phyloP scores from a whole-genome alignment of 2,113 vertebrate species.

The Corythoichthys intestinalis region DNA sequence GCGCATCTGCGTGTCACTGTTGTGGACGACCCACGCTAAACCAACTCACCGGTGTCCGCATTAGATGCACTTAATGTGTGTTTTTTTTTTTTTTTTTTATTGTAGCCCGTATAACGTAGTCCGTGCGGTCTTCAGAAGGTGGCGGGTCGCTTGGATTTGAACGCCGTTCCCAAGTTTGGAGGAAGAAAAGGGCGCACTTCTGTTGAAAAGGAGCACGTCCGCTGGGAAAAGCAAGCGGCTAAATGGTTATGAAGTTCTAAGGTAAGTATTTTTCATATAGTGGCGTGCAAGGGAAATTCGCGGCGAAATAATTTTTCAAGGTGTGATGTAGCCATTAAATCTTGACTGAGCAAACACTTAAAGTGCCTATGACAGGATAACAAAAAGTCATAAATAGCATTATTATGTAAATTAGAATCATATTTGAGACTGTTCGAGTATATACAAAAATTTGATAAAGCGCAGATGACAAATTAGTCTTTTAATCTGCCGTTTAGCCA shows the following conservation, averaged over 20 bases:
- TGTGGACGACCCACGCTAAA: not conserved
- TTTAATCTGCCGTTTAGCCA: no score
- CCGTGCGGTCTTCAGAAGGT: conserved; percentile 44
- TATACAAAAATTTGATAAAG: no score
- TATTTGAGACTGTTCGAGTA: no score
- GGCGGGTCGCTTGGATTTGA: conserved; percentile 66
- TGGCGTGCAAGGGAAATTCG: not conserved
- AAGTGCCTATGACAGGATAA: no score
- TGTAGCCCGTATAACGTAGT: conserved; percentile 2
- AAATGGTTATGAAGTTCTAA: conserved; percentile 67
- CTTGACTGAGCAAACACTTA: no score
- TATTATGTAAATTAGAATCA: no score
- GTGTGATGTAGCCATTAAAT: no score
- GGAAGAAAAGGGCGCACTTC: conserved; percentile 78
- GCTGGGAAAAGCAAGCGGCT: conserved; percentile 42
- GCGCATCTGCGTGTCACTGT: not conserved
- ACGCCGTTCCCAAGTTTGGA: conserved; percentile 61
- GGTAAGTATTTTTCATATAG: conserved; percentile 43
- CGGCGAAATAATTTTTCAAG: not conserved
- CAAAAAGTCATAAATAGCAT: no score
- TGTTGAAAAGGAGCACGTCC: conserved; percentile 57
- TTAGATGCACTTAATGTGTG: not conserved
- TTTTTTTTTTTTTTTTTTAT: no score
- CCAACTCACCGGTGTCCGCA: not conserved
- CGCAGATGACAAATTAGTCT: no score